Conservation (phyloP, 2,113 vertebrate species). For the Sitta europaea region DNA sequence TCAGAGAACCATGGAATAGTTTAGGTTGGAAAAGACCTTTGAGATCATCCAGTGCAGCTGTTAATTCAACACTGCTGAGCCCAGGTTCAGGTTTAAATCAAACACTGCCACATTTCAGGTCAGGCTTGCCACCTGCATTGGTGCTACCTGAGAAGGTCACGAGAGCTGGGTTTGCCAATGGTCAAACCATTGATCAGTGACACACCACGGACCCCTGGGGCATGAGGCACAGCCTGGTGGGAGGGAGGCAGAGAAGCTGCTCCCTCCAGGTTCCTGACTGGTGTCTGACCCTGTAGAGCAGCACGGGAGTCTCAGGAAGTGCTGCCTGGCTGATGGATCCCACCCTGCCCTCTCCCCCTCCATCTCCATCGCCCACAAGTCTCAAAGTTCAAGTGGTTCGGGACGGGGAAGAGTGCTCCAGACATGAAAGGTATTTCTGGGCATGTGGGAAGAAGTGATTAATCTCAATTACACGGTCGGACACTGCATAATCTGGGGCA, state of each 20-base stretch:
- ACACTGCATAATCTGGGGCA: conserved; percentile 28
- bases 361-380: background rate
- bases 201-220: background rate
- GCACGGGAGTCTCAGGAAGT: fast-evolving
- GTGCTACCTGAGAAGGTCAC: background rate
- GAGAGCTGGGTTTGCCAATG: background rate
- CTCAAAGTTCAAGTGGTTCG: background rate
- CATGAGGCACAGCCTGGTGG: fast-evolving
- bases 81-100: background rate
- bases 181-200: background rate
- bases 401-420: background rate
- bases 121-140: fast-evolving
- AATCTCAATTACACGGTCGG: conserved; percentile 52
- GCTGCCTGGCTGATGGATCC: background rate
- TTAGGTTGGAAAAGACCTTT: background rate
- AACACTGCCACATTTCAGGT: background rate
- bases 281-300: background rate
- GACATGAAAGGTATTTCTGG: conserved; percentile 47
- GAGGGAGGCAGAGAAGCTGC: background rate
- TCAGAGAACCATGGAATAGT: background rate
- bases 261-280: background rate
- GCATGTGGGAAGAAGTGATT: conserved; percentile 43
- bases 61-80: background rate
- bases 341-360: background rate
- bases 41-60: background rate